Evolutionary conservation across 2,888 invertebrate genomes (phyloP).

Genomic region (Strigamia crassipes): DNA sequence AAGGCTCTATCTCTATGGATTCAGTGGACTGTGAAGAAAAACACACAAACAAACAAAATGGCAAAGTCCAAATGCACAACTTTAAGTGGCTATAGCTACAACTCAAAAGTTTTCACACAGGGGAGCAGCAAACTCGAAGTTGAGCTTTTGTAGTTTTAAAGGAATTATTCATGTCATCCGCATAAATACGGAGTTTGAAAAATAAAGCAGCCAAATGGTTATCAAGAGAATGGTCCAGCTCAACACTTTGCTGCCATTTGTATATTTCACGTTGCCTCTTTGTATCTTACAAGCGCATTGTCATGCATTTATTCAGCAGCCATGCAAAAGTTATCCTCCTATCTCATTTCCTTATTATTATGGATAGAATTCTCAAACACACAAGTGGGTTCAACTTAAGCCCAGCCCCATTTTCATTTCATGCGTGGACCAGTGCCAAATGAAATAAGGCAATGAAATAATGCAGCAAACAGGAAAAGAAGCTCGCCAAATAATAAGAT

Average conservation of each 20-base stretch:
- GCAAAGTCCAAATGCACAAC: slow-evolving; percentile 14
- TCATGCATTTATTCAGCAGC: slow-evolving; percentile 37
- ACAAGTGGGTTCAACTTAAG: slow-evolving; percentile 35
- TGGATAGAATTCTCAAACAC: slow-evolving; percentile 24
- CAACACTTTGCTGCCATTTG: slow-evolving; percentile 42
- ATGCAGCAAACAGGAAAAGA: slow-evolving; percentile 28
- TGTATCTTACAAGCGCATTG: not conserved
- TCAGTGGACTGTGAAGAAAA: slow-evolving; percentile 33
- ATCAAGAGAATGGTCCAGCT: slow-evolving; percentile 19
- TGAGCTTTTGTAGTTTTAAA: not conserved
- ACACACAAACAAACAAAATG: not conserved
- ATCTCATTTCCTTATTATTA: slow-evolving; percentile 42
- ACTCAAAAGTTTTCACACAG: slow-evolving; percentile 4
- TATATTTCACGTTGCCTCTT: slow-evolving; percentile 29
- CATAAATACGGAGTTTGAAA: not conserved
- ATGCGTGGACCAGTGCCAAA: slow-evolving; percentile 36
- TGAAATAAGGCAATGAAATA: slow-evolving; percentile 41
- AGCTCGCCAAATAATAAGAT: slow-evolving; percentile 25
- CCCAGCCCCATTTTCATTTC: slow-evolving; percentile 22
- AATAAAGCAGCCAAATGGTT: slow-evolving; percentile 19
- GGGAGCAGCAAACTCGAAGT: not conserved
- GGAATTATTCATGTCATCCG: slow-evolving; percentile 29
- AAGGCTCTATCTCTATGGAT: slow-evolving; percentile 8
- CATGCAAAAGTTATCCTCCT: slow-evolving; percentile 35
- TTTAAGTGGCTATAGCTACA: not conserved